Percentiles rank a stretch among this genome's conserved stretches.
phyloP scores from a whole-genome alignment of 2,797 vertebrate species.

The Staurois parvus region DNA sequence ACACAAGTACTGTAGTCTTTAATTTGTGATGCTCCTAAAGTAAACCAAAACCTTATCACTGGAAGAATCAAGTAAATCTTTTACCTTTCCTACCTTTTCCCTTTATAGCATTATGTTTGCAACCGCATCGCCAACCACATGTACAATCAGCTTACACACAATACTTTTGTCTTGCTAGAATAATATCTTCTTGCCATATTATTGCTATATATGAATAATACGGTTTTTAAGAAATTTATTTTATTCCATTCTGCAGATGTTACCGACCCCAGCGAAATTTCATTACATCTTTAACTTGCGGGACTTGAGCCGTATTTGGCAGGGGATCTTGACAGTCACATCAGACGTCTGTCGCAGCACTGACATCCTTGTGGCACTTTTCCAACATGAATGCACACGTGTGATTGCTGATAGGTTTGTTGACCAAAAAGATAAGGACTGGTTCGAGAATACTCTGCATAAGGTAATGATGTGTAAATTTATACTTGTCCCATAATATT shows the following conservation, averaged over 20 bases:
- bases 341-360: constrained; percentile 77
- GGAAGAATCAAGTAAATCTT: too few species aligned
- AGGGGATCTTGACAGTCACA: constrained; percentile 80
- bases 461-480: constrained; percentile 69
- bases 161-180: not conserved
- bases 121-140: too few species aligned
- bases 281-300: constrained; percentile 88
- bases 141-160: too few species aligned
- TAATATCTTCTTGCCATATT: constrained; percentile 2
- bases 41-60: too few species aligned
- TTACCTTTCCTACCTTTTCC: too few species aligned
- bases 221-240: constrained; percentile 19
- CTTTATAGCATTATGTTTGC: too few species aligned
- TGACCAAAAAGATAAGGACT: constrained; percentile 76
- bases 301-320: constrained; percentile 87
- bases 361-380: constrained; percentile 77
- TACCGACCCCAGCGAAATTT: constrained; percentile 87
- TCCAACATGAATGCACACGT: constrained; percentile 82
- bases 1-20: too few species aligned
- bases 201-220: constrained; percentile 31
- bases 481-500: not conserved
- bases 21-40: too few species aligned
- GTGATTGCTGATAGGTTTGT: constrained; percentile 84
- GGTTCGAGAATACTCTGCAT: constrained; percentile 75
- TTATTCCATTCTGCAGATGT: constrained; percentile 77